Conservation (phyloP, 1,140 invertebrate genomes). For the honey bee (Apis mellifera) region DNA sequence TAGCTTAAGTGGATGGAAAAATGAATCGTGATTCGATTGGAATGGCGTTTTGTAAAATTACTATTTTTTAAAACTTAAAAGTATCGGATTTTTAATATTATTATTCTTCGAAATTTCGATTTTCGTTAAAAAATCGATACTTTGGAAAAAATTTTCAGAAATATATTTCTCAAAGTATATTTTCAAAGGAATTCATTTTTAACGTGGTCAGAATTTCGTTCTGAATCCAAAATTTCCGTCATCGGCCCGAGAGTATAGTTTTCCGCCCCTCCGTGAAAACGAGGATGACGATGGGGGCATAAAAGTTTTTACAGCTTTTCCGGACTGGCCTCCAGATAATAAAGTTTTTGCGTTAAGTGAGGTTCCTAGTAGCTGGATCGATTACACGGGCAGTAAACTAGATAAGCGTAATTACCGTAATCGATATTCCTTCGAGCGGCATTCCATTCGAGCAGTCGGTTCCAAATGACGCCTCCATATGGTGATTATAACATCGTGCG, state of each 20-base stretch:
- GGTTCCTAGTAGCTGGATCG: slow-evolving; percentile 35
- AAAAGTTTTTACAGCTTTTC: slow-evolving; percentile 40
- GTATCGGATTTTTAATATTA: no score
- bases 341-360: slow-evolving; percentile 38
- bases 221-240: background rate
- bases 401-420: slow-evolving; percentile 64
- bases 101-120: no score
- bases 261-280: background rate
- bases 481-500: slow-evolving; percentile 39
- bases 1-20: no score
- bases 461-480: slow-evolving; percentile 55
- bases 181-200: no score
- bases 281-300: background rate
- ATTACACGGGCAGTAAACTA: slow-evolving; percentile 56
- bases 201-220: background rate
- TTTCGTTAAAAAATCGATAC: no score
- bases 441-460: slow-evolving; percentile 24
- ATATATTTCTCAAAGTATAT: no score
- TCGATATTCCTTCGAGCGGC: slow-evolving; percentile 50
- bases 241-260: background rate
- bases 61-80: no score
- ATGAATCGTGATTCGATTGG: no score
- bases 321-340: slow-evolving; percentile 5
- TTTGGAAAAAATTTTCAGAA: no score
- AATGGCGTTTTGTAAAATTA: no score